Percentiles rank a stretch among this genome's conserved stretches.
Conservation (phyloP, 2,113 vertebrate species). For the Hemiscyllium ocellatum region DNA sequence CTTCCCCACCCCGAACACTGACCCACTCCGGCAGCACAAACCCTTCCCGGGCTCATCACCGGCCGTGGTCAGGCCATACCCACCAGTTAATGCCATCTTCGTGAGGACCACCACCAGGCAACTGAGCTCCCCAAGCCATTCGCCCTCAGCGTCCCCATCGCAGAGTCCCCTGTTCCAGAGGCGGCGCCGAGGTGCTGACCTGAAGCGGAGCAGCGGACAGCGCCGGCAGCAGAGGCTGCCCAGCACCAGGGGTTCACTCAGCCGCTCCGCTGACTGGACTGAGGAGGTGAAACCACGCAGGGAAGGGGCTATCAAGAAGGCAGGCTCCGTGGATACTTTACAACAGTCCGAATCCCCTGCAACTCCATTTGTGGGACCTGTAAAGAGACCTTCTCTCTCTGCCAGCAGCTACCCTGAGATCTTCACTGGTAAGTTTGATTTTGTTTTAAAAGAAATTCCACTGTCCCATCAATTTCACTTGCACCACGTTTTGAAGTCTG, state of each 20-base stretch:
- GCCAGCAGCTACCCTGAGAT: constrained; percentile 75
- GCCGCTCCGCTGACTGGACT: constrained; percentile 88
- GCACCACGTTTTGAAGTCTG: background rate
- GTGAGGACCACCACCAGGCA: constrained; percentile 92
- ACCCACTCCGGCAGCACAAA: constrained; percentile 60
- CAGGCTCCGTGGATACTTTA: constrained; percentile 61
- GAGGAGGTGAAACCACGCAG: constrained; percentile 57
- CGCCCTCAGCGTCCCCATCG: constrained; percentile 71
- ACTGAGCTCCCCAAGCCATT: constrained; percentile 80
- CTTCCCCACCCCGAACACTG: no score
- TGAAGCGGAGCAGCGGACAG: constrained; percentile 49
- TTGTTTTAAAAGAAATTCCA: background rate
- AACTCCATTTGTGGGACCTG: constrained; percentile 56
- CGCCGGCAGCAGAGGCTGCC: constrained; percentile 60
- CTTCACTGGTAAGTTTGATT: constrained; percentile 74
- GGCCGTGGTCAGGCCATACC: constrained; percentile 67
- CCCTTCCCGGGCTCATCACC: constrained; percentile 43
- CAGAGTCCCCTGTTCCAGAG: constrained; percentile 71
- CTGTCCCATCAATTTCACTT: background rate
- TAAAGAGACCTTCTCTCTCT: constrained; percentile 62
- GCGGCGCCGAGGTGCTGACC: constrained; percentile 53
- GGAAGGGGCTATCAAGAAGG: constrained; percentile 41
- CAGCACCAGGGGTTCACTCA: constrained; percentile 62
- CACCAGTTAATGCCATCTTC: constrained; percentile 76
- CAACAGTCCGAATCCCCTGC: constrained; percentile 52